phyloP scores from a whole-genome alignment of 2,113 vertebrate species.

The Xenus cinereus region DNA sequence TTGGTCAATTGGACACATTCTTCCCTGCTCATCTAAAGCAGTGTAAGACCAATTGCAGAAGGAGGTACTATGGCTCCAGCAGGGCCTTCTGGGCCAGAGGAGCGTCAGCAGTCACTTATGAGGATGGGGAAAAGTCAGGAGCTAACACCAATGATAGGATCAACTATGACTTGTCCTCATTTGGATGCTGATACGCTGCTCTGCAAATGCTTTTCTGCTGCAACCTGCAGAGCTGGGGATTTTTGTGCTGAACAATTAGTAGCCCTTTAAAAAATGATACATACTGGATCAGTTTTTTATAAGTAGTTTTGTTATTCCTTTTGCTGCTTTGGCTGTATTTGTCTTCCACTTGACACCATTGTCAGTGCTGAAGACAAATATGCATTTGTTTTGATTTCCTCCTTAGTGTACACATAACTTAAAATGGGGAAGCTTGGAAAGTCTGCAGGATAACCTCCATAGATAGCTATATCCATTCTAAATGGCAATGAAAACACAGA shows the following conservation, averaged over 20 bases:
- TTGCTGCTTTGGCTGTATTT: slow-evolving; percentile 25
- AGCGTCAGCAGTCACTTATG: not conserved
- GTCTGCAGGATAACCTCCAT: slow-evolving; percentile 70
- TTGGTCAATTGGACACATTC: not conserved
- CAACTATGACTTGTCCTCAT: not conserved
- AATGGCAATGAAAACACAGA: slow-evolving; percentile 38
- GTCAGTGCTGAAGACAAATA: slow-evolving; percentile 50
- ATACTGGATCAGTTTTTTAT: not conserved
- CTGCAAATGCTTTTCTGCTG: not conserved
- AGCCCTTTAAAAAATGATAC: not conserved
- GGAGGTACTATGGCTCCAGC: not conserved
- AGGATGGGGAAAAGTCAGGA: not conserved
- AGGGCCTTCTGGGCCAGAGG: not conserved
- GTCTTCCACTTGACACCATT: slow-evolving; percentile 2
- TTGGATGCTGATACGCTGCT: rapidly evolving
- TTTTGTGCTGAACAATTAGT: not conserved
- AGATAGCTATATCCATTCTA: slow-evolving; percentile 63
- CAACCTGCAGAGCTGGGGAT: not conserved
- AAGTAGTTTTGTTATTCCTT: slow-evolving; percentile 23
- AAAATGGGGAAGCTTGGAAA: slow-evolving; percentile 62
- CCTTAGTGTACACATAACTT: slow-evolving; percentile 42
- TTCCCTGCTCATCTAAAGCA: not conserved
- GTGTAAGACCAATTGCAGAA: not conserved
- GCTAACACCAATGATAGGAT: not conserved
- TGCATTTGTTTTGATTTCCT: slow-evolving; percentile 60